Conservation (phyloP, 2,113 vertebrate genomes). For the Lophotis ruficrista region DNA sequence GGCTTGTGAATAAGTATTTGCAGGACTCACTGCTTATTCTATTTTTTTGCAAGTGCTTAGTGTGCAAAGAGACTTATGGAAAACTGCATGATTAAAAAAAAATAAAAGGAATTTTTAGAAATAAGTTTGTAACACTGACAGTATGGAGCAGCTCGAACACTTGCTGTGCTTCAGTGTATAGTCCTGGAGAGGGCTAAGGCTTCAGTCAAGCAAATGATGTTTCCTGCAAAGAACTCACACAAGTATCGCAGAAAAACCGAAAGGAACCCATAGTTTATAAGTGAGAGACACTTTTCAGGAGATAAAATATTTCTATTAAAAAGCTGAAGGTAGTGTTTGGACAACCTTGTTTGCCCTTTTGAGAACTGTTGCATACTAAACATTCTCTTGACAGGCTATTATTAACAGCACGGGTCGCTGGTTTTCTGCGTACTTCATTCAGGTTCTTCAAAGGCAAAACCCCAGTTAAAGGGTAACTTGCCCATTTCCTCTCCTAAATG, state of each 20-base stretch:
- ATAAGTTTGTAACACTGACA: neutral
- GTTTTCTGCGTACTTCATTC: slow-evolving; percentile 47
- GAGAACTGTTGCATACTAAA: slow-evolving; percentile 28
- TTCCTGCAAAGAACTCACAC: neutral
- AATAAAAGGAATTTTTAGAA: neutral
- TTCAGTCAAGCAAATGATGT: neutral
- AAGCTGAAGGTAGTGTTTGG: neutral
- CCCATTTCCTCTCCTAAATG: slow-evolving; percentile 57
- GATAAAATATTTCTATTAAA: neutral
- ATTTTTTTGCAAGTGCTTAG: neutral
- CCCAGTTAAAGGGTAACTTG: slow-evolving; percentile 73
- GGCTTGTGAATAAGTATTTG: neutral
- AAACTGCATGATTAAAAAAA: neutral
- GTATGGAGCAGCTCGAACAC: neutral
- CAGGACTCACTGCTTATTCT: neutral
- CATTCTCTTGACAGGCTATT: slow-evolving; percentile 3
- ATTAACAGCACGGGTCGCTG: slow-evolving; percentile 50
- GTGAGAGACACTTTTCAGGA: neutral
- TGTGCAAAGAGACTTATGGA: neutral
- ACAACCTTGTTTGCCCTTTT: slow-evolving; percentile 72
- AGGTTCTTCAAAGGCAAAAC: slow-evolving; percentile 37
- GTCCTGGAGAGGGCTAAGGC: neutral
- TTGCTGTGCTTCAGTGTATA: neutral
- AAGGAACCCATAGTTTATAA: neutral
- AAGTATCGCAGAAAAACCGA: neutral